Conservation (phyloP, 2,888 invertebrate genomes). For the Chrysopilus asiliformis region DNA sequence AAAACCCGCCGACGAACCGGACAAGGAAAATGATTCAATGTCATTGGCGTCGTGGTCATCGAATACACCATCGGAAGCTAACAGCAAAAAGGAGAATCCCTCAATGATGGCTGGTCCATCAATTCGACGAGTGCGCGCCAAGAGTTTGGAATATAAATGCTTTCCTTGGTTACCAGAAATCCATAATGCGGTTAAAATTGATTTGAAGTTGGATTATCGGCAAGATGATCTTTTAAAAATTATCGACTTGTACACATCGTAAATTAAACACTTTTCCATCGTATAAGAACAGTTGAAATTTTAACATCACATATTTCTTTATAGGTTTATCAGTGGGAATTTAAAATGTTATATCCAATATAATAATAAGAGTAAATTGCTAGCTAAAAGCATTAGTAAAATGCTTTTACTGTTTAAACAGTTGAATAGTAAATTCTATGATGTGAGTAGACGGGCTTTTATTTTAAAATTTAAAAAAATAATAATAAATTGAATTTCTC, state of each 20-base stretch:
- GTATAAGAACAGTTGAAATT: too few relatives aligned
- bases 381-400: slow-evolving; percentile 6
- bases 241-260: neutral
- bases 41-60: too few relatives aligned
- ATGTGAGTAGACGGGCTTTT: neutral
- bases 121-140: neutral
- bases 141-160: neutral
- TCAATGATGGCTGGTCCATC: neutral
- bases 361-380: slow-evolving; percentile 5
- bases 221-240: neutral
- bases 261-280: too few relatives aligned
- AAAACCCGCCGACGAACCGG: too few relatives aligned
- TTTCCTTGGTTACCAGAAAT: neutral
- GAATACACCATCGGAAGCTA: too few relatives aligned
- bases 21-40: too few relatives aligned
- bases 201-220: neutral
- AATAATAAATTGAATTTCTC: neutral
- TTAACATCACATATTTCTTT: too few relatives aligned
- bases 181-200: neutral
- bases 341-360: neutral
- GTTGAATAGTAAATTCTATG: slow-evolving; percentile 2
- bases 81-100: too few relatives aligned
- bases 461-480: slow-evolving; percentile 1
- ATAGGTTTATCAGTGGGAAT: too few relatives aligned
- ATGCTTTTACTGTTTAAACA: slow-evolving; percentile 6